Evolutionary conservation across 1,140 invertebrate genomes (phyloP), one percentile per base, ranked within the genome.

Genomic region (Conopomorpha cramerella): DNA sequence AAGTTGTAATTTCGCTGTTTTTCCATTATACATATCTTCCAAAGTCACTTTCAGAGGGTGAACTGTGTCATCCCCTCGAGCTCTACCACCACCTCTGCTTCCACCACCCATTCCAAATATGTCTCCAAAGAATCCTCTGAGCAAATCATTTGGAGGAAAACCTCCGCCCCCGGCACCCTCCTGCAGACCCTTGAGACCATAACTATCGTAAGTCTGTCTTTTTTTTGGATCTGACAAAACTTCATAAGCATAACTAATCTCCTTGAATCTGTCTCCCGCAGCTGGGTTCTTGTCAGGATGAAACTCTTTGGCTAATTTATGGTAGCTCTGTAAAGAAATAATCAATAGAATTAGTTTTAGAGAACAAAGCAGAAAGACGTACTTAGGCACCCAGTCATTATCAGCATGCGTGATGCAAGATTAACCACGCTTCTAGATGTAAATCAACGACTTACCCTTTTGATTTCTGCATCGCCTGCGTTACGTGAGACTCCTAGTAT

Each of bases 1-100:
- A 29, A 96, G 77, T 45, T 93, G 88, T 34, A 96, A 71, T 59
- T 91, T 91, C 13, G 91, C 81, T 6, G 87, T 87, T 66, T 89
- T 87, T 1, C 95, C 95, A 76, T 92, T 90, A 59, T 96, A 98
- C 50, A 98, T 77, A 57, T 96, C 93, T 73, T 96, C 93, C 37
- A 98, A 76, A 2, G 91, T 82, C 1, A 98, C 91, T 64, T 87
- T 86, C 23, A 86, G 60, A 7, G 85, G 83, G 67, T 90, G 86
- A 36, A 87, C 74, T 8, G 86, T 88, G 55, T 89, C 86, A 59
- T 89, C 86, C 25, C 86, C 85, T 43, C 80, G 70, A 18, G 71
- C 60, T 2, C 77, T 56, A 7, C 83, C 72, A 34, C 81, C 60
- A 16, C 78, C 65, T 39, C 73, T 63, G 38, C 78, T 77, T 12